Evolutionary conservation across 2,797 vertebrate species (phyloP), one percentile per base, ranked within the genome.

Genomic region (Heteromormyrus szaboi): DNA sequence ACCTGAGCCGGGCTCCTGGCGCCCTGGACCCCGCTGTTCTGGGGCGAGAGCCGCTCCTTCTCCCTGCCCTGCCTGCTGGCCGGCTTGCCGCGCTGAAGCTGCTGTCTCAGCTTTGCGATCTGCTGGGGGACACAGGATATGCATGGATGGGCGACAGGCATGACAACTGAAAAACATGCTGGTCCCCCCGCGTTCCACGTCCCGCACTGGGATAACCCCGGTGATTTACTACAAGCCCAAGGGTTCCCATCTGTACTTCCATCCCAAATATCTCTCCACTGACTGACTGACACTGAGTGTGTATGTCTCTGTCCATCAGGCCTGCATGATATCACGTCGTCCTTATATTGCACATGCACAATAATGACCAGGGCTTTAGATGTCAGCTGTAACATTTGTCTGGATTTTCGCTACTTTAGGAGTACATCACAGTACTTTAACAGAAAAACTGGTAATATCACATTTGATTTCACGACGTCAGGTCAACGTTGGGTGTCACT

Each of bases 81-180:
- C 93, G 98, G 97, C 91, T 99, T 98, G 91, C 97, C 97, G 91
- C 97, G 96, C 89, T 98, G 98, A 46, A 99, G 96, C 92, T 99
- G 98, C 93, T 98, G 97, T 68, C 98, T 95, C 91, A 99, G 95
- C 93, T 99, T 99, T 93, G 97, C 97, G 90, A 99, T 99, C 98
- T 99, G 97, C 95, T 96, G 95, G 90, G 87, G 19, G 54, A 76
- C 8, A 91, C 51, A 22, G 5, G 41, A 62, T 22, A 22, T 29
- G 29, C 41, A n/a, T 46, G 79, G 79, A 25, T n/a, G 79, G 44
- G 44, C 8, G 2, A 8, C 44, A 14, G 22, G 25, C 25, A 14
- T 85, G 4, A 85, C 46, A 7, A 6, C 83, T 25, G 1, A 50
- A 22, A 50, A 85, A 81, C 19, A 9, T 5, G 7, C 11, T 6